phyloP scores from a whole-genome alignment of 2,888 invertebrate genomes.

The Clostera curtula region DNA sequence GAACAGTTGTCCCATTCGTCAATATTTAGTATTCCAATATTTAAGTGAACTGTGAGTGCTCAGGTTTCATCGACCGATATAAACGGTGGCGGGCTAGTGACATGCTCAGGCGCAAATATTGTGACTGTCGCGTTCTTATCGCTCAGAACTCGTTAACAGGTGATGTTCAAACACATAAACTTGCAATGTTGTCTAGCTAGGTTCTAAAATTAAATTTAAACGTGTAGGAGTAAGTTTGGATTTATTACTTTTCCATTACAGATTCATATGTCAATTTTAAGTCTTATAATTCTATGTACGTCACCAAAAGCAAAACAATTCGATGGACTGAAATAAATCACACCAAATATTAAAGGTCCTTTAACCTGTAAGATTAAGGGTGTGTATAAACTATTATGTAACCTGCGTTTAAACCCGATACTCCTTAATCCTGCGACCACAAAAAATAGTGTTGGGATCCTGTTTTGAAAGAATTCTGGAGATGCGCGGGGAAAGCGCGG shows the following conservation, averaged over 20 bases:
- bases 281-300: neutral
- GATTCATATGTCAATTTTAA: too few species aligned
- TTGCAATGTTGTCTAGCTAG: too few species aligned
- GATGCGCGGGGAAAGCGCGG: constrained; percentile 27
- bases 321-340: neutral
- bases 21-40: neutral
- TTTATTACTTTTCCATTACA: too few species aligned
- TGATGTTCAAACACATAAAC: constrained; percentile 16
- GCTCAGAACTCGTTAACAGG: constrained; percentile 25
- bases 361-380: constrained; percentile 48
- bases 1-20: neutral
- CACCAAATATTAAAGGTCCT: constrained; percentile 13
- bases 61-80: constrained; percentile 13
- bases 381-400: constrained; percentile 67
- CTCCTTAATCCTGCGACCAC: constrained; percentile 49
- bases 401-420: constrained; percentile 64
- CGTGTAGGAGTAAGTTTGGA: too few species aligned
- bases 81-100: constrained; percentile 20
- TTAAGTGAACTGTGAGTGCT: too few species aligned
- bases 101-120: constrained; percentile 32
- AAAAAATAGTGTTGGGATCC: constrained; percentile 56
- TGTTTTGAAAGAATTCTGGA: constrained; percentile 38
- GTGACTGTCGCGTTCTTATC: constrained; percentile 27
- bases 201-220: too few species aligned
- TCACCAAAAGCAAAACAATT: neutral